Evolutionary conservation across 2,113 vertebrate species (phyloP).

Genomic region (Pipa parva): DNA sequence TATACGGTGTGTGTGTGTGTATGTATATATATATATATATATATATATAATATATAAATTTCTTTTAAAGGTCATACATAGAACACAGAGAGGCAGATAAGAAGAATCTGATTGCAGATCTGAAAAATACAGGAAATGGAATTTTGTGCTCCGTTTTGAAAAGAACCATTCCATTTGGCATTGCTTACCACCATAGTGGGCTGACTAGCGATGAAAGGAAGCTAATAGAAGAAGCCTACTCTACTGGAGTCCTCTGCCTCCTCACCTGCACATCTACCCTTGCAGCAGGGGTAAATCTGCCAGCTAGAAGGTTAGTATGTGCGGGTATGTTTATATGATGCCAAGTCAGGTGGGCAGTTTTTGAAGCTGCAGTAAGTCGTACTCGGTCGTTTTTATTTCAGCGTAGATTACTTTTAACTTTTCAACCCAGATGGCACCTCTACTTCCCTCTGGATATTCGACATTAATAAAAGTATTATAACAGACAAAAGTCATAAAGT

Average conservation of each 20-base stretch:
- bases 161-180: conserved; percentile 77
- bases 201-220: conserved; percentile 84
- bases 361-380: too few relatives aligned
- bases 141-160: conserved; percentile 77
- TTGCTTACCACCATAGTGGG: conserved; percentile 93
- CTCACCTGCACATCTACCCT: conserved; percentile 92
- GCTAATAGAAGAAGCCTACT: conserved; percentile 86
- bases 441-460: too few relatives aligned
- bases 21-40: too few relatives aligned
- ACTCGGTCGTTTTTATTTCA: too few relatives aligned
- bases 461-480: too few relatives aligned
- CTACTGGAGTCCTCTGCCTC: conserved; percentile 79
- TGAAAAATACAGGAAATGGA: conserved; percentile 69
- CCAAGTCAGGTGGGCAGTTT: too few relatives aligned
- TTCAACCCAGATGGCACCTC: too few relatives aligned
- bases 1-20: too few relatives aligned
- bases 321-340: too few relatives aligned
- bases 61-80: conserved; percentile 66
- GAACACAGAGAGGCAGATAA: conserved; percentile 71
- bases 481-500: too few relatives aligned
- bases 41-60: too few relatives aligned
- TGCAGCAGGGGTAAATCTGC: conserved; percentile 91
- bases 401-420: too few relatives aligned
- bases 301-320: conserved; percentile 79
- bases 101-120: conserved; percentile 63